These are phyloP conservation scores for Patagioenas fasciata DNA, from an alignment of 2,113 vertebrate species.

Conservation along the genomic window DNA sequence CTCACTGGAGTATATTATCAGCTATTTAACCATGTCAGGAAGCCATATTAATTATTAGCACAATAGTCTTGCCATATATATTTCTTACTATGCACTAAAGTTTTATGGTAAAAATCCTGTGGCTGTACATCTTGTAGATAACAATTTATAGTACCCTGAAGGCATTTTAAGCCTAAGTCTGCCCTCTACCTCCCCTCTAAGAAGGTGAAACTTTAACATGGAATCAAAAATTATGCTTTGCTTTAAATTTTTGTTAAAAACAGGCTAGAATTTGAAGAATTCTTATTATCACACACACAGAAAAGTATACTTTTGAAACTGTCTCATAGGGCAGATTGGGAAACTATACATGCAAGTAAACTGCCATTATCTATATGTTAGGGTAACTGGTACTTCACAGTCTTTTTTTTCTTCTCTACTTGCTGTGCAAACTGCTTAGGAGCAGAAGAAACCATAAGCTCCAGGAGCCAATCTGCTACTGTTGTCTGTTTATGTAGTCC, in stretches of 20 bases:
- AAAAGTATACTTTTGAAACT: neutral
- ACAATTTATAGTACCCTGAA: neutral
- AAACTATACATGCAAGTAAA: neutral
- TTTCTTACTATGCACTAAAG: neutral
- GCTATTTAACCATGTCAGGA: neutral
- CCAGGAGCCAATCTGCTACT: conserved; percentile 44
- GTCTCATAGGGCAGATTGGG: neutral
- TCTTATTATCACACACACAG: neutral
- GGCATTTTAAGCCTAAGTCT: neutral
- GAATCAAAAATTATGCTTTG: neutral
- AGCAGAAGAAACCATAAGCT: conserved; percentile 14
- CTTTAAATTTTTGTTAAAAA: neutral
- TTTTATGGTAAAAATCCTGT: neutral
- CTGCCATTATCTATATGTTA: neutral
- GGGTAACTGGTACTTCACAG: neutral
- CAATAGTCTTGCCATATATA: neutral
- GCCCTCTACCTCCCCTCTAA: neutral
- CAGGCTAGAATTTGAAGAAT: neutral
- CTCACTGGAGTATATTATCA: neutral
- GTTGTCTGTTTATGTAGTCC: conserved; percentile 37
- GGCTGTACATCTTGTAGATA: neutral
- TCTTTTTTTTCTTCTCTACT: neutral
- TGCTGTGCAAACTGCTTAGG: neutral
- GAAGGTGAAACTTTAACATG: neutral
- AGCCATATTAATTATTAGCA: neutral